Base-by-base conservation (phyloP, 2,113 vertebrate species). In the Myrmecobius fasciatus region DNA sequence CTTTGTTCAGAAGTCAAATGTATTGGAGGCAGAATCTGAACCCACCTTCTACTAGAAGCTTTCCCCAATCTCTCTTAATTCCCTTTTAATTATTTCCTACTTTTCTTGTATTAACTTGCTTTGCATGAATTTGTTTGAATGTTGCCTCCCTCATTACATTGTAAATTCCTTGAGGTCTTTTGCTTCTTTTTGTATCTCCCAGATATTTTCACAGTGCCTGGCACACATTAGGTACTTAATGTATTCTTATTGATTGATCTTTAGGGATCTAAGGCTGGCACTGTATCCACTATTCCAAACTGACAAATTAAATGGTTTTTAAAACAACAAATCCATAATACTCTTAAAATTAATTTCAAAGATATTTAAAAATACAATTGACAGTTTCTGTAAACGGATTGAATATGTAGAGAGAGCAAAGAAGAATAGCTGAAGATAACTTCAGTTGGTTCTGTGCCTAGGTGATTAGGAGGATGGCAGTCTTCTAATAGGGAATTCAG, bases 291-390 rank as follows among this genome's bases (percentile, higher is more conserved):
- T 53, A 90, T 92, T 95, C 90, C 43, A 92, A 89, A 12, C 49
- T 97, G 93, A 53, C 48, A 53, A 88, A 75, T 24, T 53, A 91
- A 9, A 91, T 83, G 0, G 52, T 49, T 95, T 92, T 91, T 60
- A 75, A 94, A n/a, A 75, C 3, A 67, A 36, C 31, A 14, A 67
- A n/a, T 10, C 56, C 26, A 60, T 60, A 31, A 60, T 60, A 3
- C 56, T 31, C 56, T 60, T 60, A 31, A 60, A 60, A 67, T 17
- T 36, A 36, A n/a, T 67, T 67, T 36, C 31, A 67, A 36, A 31
- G n/a, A 67, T 67, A n/a, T 67, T 67, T 14, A 67, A 67, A 67
- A 67, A 67, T 67, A 67, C 31, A 67, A 20, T 67, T 8, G 60
- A 67, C 60, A n/a, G n/a, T 67, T 67, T 67, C 31, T 67, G 53